Evolutionary conservation across 2,888 invertebrate genomes (phyloP).

Genomic region (Melanchra persicariae): DNA sequence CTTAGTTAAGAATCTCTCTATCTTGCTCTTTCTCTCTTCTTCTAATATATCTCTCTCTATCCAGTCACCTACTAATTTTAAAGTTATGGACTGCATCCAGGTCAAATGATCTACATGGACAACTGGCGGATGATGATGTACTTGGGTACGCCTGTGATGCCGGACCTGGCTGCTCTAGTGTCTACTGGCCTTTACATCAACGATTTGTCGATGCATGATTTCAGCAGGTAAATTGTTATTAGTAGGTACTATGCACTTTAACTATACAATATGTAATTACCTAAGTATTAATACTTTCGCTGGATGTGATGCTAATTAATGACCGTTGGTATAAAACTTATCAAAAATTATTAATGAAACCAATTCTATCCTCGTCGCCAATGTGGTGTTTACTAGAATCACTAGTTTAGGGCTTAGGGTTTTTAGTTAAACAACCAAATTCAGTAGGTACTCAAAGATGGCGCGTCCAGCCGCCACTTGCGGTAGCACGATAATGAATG

Average conservation of each 20-base stretch:
- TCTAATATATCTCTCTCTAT: neutral
- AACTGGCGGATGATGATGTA: constrained; percentile 99
- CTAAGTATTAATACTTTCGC: too few relatives aligned
- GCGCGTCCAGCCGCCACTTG: too few relatives aligned
- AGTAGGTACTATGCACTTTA: neutral
- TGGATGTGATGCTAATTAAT: too few relatives aligned
- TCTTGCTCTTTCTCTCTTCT: neutral
- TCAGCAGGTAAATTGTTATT: constrained; percentile 93
- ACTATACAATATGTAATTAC: too few relatives aligned
- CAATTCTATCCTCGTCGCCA: too few relatives aligned
- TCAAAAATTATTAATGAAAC: too few relatives aligned
- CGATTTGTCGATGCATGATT: constrained; percentile 99
- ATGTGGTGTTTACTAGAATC: too few relatives aligned
- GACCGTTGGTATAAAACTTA: too few relatives aligned
- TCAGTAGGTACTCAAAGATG: too few relatives aligned
- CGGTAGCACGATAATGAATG: too few relatives aligned
- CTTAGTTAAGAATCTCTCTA: neutral
- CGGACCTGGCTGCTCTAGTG: constrained; percentile 97
- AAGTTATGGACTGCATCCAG: constrained; percentile 84
- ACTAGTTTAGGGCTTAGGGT: too few relatives aligned
- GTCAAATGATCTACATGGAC: constrained; percentile 99
- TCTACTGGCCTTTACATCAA: constrained; percentile 98
- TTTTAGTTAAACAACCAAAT: too few relatives aligned
- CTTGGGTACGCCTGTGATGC: constrained; percentile 98
- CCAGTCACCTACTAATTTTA: neutral